phyloP scores from a whole-genome alignment of 2,888 invertebrate genomes.

The Acrobasis repandana region DNA sequence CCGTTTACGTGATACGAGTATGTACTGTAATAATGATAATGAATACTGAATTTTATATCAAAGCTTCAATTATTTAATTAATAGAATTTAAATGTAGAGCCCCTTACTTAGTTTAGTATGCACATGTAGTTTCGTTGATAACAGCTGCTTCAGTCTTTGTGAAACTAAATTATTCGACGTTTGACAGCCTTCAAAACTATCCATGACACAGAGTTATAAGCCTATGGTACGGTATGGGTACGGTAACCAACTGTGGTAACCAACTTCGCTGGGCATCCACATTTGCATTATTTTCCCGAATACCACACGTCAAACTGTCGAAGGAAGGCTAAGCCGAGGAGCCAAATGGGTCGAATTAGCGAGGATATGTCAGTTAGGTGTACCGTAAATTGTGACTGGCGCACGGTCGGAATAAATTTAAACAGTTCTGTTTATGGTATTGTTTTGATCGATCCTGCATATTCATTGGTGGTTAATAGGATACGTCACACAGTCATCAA shows the following conservation, averaged over 20 bases:
- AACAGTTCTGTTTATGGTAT: constrained; percentile 24
- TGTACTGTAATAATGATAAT: too few relatives aligned
- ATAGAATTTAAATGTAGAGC: too few relatives aligned
- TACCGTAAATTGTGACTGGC: constrained; percentile 19
- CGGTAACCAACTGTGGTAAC: background rate
- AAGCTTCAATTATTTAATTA: too few relatives aligned
- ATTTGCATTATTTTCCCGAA: constrained; percentile 35
- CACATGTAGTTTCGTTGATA: too few relatives aligned
- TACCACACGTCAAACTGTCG: constrained; percentile 4
- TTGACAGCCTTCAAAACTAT: too few relatives aligned
- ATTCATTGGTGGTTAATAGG: constrained; percentile 18
- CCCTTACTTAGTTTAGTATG: too few relatives aligned
- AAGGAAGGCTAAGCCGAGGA: constrained; percentile 9
- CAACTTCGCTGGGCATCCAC: background rate
- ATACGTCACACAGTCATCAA: constrained; percentile 17
- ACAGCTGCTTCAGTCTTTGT: too few relatives aligned
- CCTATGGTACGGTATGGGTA: background rate
- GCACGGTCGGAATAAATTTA: constrained; percentile 19
- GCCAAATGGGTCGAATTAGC: constrained; percentile 8
- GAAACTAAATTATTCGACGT: too few relatives aligned
- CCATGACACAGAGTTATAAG: background rate
- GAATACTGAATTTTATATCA: too few relatives aligned
- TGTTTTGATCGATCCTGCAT: constrained; percentile 22
- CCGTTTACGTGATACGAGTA: too few relatives aligned
- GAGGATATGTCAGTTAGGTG: constrained; percentile 19